Conservation (phyloP, 2,797 vertebrate genomes). For the Sylvia borin region DNA sequence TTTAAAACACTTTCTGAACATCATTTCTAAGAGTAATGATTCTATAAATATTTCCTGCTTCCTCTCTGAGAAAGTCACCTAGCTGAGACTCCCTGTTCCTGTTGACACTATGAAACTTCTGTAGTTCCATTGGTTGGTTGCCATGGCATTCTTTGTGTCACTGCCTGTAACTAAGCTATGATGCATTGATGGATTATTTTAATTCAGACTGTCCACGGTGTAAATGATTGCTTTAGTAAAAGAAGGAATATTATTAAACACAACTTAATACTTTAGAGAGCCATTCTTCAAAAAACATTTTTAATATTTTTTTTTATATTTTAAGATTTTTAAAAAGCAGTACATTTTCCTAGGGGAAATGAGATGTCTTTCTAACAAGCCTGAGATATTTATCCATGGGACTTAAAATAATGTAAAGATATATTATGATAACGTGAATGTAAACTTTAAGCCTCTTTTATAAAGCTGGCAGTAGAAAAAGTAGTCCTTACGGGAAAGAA, state of each 20-base stretch:
- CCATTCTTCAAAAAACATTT: background rate
- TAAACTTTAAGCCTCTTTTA: background rate
- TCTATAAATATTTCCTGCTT: background rate
- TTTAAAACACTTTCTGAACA: slow-evolving; percentile 5
- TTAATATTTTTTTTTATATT: background rate
- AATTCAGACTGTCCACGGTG: slow-evolving; percentile 42
- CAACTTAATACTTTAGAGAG: background rate
- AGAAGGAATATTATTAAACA: slow-evolving; percentile 3
- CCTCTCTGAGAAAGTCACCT: background rate
- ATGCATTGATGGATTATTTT: slow-evolving; percentile 59
- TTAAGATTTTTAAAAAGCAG: background rate
- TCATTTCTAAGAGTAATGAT: background rate
- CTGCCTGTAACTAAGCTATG: slow-evolving; percentile 20
- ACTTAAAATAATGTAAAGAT: slow-evolving; percentile 1
- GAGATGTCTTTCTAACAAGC: background rate
- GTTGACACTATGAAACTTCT: background rate
- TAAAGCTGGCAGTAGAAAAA: background rate
- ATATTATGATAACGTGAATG: background rate
- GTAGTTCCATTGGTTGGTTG: background rate
- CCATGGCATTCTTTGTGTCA: background rate
- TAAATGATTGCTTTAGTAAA: slow-evolving; percentile 44
- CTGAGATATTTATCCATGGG: background rate
- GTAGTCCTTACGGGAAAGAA: background rate
- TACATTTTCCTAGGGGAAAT: slow-evolving; percentile 1
- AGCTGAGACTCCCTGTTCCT: background rate